These are phyloP conservation scores for Euphysa ruthae DNA, from an alignment of 30 jellyfish, hydroid and myxozoan genomes.

Conservation along the genomic window DNA sequence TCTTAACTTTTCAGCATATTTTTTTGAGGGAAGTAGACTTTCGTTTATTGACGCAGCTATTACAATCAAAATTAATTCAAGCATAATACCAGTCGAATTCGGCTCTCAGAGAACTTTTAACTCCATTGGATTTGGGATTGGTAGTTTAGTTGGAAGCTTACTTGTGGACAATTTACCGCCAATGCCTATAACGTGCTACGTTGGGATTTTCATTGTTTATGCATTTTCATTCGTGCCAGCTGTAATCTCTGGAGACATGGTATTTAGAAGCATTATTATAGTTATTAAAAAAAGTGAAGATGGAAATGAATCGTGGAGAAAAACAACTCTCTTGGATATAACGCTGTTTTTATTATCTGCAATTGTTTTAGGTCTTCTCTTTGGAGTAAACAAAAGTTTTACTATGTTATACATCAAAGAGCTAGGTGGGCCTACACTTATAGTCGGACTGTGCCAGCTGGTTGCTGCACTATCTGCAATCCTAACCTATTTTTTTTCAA, in stretches of 20 bases:
- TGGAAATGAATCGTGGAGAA: not conserved
- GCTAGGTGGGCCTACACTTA: not conserved
- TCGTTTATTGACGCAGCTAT: not conserved
- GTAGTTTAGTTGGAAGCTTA: not conserved
- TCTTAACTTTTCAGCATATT: not conserved
- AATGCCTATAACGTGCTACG: not conserved
- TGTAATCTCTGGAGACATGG: too few species aligned
- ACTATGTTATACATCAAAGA: not conserved
- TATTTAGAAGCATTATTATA: too few species aligned
- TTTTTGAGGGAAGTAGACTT: not conserved
- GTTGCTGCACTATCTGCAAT: not conserved
- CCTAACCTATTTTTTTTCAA: not conserved
- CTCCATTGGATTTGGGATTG: not conserved
- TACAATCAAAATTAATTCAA: not conserved
- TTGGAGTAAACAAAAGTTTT: not conserved
- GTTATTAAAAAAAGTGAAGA: not conserved
- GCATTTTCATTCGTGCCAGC: not conserved
- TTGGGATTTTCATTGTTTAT: not conserved
- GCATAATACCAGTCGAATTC: not conserved
- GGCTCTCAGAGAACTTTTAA: not conserved
- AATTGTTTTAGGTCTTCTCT: not conserved
- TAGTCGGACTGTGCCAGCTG: not conserved
- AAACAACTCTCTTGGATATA: not conserved
- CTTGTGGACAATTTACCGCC: not conserved
- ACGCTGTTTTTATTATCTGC: not conserved